Conservation (phyloP, 2,797 vertebrate species). For the Darevskia nairensis region DNA sequence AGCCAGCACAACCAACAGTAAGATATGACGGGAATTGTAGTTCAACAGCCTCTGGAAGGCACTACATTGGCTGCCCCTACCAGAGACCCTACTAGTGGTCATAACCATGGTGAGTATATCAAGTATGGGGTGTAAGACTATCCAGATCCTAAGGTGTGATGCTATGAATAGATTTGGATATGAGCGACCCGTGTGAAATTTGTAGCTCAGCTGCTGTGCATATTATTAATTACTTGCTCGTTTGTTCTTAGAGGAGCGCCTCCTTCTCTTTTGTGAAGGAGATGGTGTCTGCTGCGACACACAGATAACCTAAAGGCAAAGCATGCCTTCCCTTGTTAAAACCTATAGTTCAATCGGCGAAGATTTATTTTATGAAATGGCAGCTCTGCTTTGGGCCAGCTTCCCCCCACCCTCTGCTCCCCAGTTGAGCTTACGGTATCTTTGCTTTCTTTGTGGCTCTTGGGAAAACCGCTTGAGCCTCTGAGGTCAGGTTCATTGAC, state of each 20-base stretch:
- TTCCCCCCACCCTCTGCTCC: neutral
- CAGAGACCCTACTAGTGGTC: neutral
- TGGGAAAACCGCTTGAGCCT: slow-evolving; percentile 5
- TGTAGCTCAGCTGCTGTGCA: neutral
- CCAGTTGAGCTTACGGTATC: neutral
- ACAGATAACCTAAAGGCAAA: neutral
- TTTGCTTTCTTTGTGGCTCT: slow-evolving; percentile 1
- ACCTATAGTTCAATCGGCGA: neutral
- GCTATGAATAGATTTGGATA: neutral
- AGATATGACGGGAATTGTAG: too few species aligned
- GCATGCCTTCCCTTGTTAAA: neutral
- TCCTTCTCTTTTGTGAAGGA: neutral
- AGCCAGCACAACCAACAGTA: too few species aligned
- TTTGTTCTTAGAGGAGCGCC: neutral
- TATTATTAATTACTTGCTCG: neutral
- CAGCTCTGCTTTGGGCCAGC: neutral
- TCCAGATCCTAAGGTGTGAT: neutral
- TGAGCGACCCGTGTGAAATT: neutral
- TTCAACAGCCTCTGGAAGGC: too few species aligned
- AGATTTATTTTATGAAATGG: neutral
- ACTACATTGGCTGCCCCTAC: too few species aligned
- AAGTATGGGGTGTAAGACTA: neutral
- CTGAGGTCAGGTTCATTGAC: slow-evolving; percentile 19
- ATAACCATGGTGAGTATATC: neutral
- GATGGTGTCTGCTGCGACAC: neutral